These are phyloP conservation scores for Galeruca laticollis DNA, from an alignment of 2,888 invertebrate genomes.

Conservation along the genomic window DNA sequence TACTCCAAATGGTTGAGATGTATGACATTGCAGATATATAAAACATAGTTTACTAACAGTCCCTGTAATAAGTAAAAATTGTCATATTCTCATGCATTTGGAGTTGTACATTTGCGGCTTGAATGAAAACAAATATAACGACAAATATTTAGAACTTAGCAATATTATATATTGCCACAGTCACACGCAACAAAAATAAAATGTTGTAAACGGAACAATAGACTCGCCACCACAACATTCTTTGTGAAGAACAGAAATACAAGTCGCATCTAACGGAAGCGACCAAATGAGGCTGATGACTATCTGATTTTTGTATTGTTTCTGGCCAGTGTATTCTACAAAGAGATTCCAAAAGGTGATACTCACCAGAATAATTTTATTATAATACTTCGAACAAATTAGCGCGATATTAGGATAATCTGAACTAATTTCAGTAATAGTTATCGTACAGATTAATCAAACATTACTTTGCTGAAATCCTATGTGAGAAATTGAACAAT, in stretches of 20 bases:
- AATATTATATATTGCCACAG: conserved; percentile 41
- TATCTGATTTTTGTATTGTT: conserved; percentile 50
- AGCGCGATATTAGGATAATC: no score
- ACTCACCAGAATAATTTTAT: conserved; percentile 21
- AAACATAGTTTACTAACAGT: not conserved
- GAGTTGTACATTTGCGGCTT: conserved; percentile 42
- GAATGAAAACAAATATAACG: conserved; percentile 35
- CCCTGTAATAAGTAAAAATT: not conserved
- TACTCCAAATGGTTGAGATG: no score
- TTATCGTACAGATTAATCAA: no score
- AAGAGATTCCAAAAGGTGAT: conserved; percentile 24
- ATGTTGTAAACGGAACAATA: conserved; percentile 48
- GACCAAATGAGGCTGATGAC: conserved; percentile 53
- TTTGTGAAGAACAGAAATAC: conserved; percentile 52
- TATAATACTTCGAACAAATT: no score
- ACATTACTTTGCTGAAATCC: no score
- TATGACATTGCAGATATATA: no score
- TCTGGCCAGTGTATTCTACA: conserved; percentile 45
- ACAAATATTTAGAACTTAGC: conserved; percentile 33
- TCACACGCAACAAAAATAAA: conserved; percentile 43
- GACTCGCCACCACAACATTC: conserved; percentile 52
- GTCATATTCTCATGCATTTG: not conserved
- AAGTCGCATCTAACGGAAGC: conserved; percentile 54
- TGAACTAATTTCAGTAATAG: no score
- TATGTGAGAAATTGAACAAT: no score